Conservation (phyloP, 2,888 invertebrate species). For the Chrysolina haemoptera region DNA sequence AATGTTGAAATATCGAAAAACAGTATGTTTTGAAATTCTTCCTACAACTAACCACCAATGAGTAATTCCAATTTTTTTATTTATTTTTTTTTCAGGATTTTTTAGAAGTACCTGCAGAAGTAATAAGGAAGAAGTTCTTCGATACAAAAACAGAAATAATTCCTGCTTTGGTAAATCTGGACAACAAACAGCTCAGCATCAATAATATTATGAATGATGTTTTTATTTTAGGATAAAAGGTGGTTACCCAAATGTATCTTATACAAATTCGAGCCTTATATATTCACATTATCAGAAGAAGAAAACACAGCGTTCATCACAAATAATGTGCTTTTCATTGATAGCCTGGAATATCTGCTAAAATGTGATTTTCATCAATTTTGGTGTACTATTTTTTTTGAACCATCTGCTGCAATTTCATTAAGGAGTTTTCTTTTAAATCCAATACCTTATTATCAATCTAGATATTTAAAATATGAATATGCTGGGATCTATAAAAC, state of each 20-base stretch:
- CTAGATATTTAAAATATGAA: slow-evolving; percentile 66
- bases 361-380: slow-evolving; percentile 67
- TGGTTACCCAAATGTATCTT: slow-evolving; percentile 63
- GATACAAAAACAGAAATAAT: slow-evolving; percentile 59
- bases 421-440: slow-evolving; percentile 64
- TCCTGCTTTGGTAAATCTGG: slow-evolving; percentile 61
- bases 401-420: slow-evolving; percentile 57
- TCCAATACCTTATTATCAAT: slow-evolving; percentile 66
- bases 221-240: slow-evolving; percentile 54
- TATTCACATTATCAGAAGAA: slow-evolving; percentile 55
- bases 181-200: neutral
- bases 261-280: slow-evolving; percentile 62
- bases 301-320: slow-evolving; percentile 60
- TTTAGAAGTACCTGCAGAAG: slow-evolving; percentile 48
- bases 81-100: slow-evolving; percentile 59
- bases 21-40: neutral
- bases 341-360: slow-evolving; percentile 62
- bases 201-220: slow-evolving; percentile 25
- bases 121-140: slow-evolving; percentile 53
- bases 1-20: neutral
- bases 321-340: slow-evolving; percentile 61
- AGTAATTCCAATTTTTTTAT: neutral
- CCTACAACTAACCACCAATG: neutral
- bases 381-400: slow-evolving; percentile 66
- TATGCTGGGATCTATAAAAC: slow-evolving; percentile 73